Evolutionary conservation across 2,888 invertebrate genomes (phyloP).

Genomic region (Mantis religiosa): DNA sequence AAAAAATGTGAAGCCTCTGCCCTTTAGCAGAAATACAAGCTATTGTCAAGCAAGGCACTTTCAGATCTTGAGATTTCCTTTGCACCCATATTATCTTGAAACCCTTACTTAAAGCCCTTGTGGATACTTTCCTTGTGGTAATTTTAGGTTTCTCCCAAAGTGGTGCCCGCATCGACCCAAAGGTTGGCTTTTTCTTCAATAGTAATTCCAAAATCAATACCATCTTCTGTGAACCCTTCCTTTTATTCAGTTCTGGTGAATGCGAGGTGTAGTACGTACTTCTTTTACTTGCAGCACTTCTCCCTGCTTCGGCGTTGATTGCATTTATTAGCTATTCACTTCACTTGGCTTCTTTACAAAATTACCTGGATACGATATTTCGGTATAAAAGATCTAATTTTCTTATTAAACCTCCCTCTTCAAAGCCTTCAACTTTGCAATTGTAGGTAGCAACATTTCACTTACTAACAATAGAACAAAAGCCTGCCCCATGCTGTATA

Average conservation of each 20-base stretch:
- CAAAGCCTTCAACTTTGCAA: background rate
- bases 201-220: background rate
- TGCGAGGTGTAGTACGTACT: background rate
- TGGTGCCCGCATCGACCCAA: background rate
- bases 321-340: background rate
- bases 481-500: background rate
- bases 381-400: background rate
- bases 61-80: background rate
- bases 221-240: background rate
- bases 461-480: background rate
- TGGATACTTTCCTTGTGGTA: background rate
- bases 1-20: no score
- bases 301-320: background rate
- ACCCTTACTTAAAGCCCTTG: background rate
- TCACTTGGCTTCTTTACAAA: background rate
- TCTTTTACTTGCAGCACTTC: background rate
- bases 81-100: background rate
- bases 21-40: no score
- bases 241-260: background rate
- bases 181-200: background rate
- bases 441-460: background rate
- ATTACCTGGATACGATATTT: background rate
- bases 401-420: background rate
- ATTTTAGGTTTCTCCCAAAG: background rate
- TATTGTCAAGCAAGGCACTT: no score